These are phyloP conservation scores for Catagonus wagneri DNA, from an alignment of 2,113 vertebrate species.

Conservation along the genomic window DNA sequence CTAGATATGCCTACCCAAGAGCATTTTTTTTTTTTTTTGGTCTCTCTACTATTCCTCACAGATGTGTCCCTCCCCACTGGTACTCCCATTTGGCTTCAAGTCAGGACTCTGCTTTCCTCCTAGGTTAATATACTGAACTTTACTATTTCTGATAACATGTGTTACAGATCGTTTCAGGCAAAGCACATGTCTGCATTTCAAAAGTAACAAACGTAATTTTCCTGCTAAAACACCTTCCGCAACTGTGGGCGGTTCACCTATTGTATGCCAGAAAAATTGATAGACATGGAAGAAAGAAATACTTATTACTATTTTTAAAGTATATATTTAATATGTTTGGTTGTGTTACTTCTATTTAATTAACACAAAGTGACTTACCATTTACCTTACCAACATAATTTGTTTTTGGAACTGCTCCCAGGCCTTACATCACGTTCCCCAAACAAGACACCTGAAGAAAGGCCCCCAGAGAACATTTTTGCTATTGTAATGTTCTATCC, in stretches of 20 bases:
- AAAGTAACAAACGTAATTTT: slow-evolving; percentile 19
- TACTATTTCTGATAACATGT: not conserved
- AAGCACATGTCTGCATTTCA: not conserved
- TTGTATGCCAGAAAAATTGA: not conserved
- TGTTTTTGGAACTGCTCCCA: slow-evolving; percentile 15
- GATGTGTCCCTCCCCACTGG: not conserved
- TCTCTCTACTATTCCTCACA: not conserved
- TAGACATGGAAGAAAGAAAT: slow-evolving; percentile 37
- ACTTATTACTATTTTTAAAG: not conserved
- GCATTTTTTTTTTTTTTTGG: not conserved
- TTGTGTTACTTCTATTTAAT: not conserved
- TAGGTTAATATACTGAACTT: not conserved
- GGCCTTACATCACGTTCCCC: not conserved
- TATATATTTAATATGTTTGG: not conserved
- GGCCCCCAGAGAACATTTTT: not conserved
- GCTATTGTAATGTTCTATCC: slow-evolving; percentile 4
- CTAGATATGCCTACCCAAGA: not conserved
- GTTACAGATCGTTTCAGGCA: slow-evolving; percentile 4
- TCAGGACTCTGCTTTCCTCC: not conserved
- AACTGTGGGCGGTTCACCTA: not conserved
- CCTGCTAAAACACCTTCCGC: not conserved
- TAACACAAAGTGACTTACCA: not conserved
- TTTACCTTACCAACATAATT: not conserved
- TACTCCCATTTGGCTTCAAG: not conserved
- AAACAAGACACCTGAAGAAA: not conserved